Conservation (phyloP, 2,113 vertebrate genomes). For the Anarrhichthys ocellatus region DNA sequence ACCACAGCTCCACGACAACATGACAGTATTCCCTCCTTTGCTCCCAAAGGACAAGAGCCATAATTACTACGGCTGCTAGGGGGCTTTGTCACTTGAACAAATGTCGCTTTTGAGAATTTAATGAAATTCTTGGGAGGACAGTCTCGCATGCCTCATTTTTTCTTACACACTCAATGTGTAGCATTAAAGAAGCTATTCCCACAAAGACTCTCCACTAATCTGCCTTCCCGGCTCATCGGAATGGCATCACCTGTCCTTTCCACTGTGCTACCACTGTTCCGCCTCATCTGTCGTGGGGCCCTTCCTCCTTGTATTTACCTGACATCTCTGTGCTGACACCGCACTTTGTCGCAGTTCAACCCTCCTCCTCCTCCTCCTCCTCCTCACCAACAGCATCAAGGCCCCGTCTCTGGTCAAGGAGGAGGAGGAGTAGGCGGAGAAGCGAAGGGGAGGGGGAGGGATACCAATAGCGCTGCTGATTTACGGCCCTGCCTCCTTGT, state of each 20-base stretch:
- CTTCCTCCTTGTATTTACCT: background rate
- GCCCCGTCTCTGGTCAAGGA: conserved; percentile 4
- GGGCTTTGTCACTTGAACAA: background rate
- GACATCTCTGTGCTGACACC: conserved; percentile 13
- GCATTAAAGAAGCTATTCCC: background rate
- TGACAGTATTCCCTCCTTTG: background rate
- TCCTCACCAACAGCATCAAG: conserved; percentile 14
- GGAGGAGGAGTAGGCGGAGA: background rate
- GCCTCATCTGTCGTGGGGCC: background rate
- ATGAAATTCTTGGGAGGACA: background rate
- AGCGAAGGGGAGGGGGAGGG: background rate
- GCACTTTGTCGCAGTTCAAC: conserved; percentile 3
- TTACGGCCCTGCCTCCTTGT: conserved; percentile 25
- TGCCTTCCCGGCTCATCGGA: background rate
- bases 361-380: conserved; percentile 10
- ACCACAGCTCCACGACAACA: background rate
- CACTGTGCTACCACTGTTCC: background rate
- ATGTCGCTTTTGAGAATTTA: too few relatives aligned
- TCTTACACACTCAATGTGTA: background rate
- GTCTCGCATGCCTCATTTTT: background rate
- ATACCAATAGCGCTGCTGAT: conserved; percentile 35
- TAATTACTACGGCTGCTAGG: background rate
- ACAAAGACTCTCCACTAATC: background rate
- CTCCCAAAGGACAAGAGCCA: background rate
- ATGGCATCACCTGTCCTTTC: background rate